Evolutionary conservation across 1,140 invertebrate genomes (phyloP).

Genomic region (Drosophila sp.): DNA sequence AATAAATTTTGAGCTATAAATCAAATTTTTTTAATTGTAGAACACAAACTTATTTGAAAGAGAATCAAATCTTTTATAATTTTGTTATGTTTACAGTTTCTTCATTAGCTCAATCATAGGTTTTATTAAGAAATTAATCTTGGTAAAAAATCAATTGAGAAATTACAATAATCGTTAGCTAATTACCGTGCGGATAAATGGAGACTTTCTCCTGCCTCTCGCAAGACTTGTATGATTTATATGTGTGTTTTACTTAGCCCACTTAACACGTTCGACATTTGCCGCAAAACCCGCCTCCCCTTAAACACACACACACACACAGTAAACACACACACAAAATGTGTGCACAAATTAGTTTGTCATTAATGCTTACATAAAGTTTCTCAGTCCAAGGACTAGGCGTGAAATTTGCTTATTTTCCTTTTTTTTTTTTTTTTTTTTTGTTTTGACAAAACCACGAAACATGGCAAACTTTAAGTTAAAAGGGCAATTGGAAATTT

Average conservation of each 20-base stretch:
- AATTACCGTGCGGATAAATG: neutral
- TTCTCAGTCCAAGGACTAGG: neutral
- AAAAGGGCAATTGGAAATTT: neutral
- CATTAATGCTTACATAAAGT: neutral
- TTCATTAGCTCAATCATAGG: no score
- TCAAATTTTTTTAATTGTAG: no score
- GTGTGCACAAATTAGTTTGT: neutral
- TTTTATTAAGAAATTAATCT: no score
- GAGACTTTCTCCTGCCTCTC: neutral
- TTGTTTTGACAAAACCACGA: neutral
- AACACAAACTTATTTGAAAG: no score
- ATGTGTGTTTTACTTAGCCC: neutral
- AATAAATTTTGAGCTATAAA: no score
- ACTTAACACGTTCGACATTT: constrained; percentile 15
- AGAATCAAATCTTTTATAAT: no score
- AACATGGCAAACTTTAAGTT: neutral
- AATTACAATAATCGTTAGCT: constrained; percentile 2
- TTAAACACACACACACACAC: neutral
- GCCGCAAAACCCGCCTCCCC: neutral
- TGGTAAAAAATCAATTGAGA: no score
- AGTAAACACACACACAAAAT: neutral
- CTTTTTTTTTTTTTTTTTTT: neutral
- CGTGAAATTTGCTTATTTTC: neutral
- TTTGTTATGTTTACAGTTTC: no score
- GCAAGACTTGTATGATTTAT: constrained; percentile 1